Base-by-base conservation (phyloP, 2,113 vertebrate species). In the Brachypodius melanocephalos region DNA sequence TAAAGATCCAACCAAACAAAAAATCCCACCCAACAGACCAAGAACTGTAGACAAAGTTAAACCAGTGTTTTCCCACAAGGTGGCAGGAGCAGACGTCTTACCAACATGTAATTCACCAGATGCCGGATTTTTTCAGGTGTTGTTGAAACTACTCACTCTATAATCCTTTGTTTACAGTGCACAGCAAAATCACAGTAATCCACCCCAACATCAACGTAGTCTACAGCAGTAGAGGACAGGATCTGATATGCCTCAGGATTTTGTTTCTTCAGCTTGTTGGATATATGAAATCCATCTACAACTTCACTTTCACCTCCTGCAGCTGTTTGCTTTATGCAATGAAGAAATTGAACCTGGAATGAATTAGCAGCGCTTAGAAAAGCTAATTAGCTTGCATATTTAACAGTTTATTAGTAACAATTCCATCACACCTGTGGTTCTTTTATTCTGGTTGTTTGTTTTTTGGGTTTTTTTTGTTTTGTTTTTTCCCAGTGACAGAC, bases 171-270 rank as follows among this genome's bases (percentile, higher is more conserved):
- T 97, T 99, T 99, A 91, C 98, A 98, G 75, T 99, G 98, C 90
- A 99, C 97, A 46, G 98, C 97, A 97, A 99, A 99, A 95, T 99
- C 98, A 38, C 99, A 99, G 96, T 98, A 99, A 97, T 99, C 99
- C 1, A 96, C 95, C 45, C 99, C 99, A 9, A 96, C 98, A 98
- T 99, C 99, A 15, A 97, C 98, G 85, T 98, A 99, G 96, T 99
- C 98, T 28, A 99, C 98, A 20, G 83, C 95, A 29, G 98, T 98
- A 4, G 98, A 98, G 83, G 98, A 97, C 80, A 99, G 98, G 46
- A 97, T 98, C 87, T 95, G 83, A 95, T 98, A 99, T 1, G 99
- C 99, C 77, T 98, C 96, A 8, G 98, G 98, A 86, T 99, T 98
- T 85, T 98, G 98, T 87, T 97, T 91, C 78, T 96, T 97, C 94